Evolutionary conservation across 2,888 invertebrate genomes (phyloP), one percentile per base, ranked within the genome.

Genomic region (Synergus itoensis): DNA sequence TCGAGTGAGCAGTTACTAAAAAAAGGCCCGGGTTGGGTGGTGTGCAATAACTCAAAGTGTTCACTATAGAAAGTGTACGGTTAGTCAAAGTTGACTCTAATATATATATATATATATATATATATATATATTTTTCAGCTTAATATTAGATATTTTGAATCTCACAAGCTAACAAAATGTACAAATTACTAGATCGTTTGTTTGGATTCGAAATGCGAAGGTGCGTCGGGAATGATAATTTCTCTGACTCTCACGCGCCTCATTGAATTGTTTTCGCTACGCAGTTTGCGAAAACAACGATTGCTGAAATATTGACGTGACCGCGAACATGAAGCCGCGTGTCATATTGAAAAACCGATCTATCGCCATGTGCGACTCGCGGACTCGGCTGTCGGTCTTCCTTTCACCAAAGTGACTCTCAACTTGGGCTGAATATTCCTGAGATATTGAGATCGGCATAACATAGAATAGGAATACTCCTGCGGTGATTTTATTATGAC

Each of bases 361-460:
- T 79, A 83, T 78, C 77, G 76, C 41, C n/a, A n/a, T 53, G 48
- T 53, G 48, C 48, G 48, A 43, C 63, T 28, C 77, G 76, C n/a
- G 16, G 48, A 43, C 63, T 28, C 77, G 76, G 78, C 79, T 77
- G 79, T 75, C 77, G 79, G 79, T 86, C 83, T 85, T 86, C 87
- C 88, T 89, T 89, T 89, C 89, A 87, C 87, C 84, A 78, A 82
- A 83, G 86, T 28, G 84, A 79, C 83, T 82, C 84, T 83, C 82
- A 82, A 76, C 78, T 76, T n/a, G 75, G 41, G 73, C 65, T 73
- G 9, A 36, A 73, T n/a, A 36, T 73, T 73, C 14, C 21, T 73
- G 28, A 48, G 53, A 73, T 45, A 21, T 45, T 69, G 45, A 48
- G 69, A 73, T 73, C 69, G 11, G 48, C 4, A 73, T 16, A 48